phyloP scores from a whole-genome alignment of 1,140 invertebrate genomes.

The Stegodyphus mimosarum region DNA sequence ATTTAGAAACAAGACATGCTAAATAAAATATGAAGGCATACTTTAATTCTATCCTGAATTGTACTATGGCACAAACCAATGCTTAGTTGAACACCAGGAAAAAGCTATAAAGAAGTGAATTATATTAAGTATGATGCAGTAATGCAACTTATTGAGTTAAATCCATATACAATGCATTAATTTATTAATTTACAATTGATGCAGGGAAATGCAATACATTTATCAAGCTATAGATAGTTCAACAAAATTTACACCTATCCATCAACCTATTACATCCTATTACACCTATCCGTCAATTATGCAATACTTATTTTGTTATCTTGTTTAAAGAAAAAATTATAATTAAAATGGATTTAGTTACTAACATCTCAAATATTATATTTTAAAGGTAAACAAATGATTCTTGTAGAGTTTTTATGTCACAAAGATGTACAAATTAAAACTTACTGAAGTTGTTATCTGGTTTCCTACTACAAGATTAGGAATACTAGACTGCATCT shows the following conservation, averaged over 20 bases:
- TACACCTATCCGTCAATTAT: no score
- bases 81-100: slow-evolving; percentile 88
- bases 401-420: no score
- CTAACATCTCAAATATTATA: background rate
- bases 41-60: slow-evolving; percentile 66
- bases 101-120: slow-evolving; percentile 73
- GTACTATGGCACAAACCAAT: slow-evolving; percentile 73
- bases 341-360: background rate
- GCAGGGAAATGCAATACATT: no score
- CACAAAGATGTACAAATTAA: background rate
- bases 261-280: no score
- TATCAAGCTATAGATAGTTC: no score
- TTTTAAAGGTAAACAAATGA: background rate
- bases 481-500: slow-evolving; percentile 90
- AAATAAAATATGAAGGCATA: background rate
- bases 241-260: no score
- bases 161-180: no score
- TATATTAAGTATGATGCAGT: background rate
- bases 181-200: no score
- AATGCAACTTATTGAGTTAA: no score
- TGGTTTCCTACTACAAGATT: slow-evolving; percentile 97
- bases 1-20: no score
- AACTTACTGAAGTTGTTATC: slow-evolving; percentile 89
- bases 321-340: background rate
- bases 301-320: no score